Evolutionary conservation across 2,888 invertebrate species (phyloP).

Genomic region (Cantharis rustica): DNA sequence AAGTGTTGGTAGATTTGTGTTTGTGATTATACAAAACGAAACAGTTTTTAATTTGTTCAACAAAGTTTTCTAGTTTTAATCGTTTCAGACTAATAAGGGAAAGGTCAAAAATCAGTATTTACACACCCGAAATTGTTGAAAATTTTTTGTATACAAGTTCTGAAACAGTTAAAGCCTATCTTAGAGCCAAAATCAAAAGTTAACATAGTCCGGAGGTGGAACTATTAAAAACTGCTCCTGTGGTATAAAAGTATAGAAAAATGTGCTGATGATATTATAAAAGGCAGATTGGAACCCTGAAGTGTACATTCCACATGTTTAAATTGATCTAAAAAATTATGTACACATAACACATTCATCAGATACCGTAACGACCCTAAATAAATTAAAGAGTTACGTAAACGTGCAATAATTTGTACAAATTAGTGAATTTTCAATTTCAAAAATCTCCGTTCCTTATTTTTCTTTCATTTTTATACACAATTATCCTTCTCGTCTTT

Average conservation of each 20-base stretch:
- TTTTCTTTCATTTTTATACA: not conserved
- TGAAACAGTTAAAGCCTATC: not conserved
- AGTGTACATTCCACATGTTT: constrained; percentile 65
- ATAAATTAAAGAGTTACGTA: constrained; percentile 14
- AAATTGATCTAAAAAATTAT: constrained; percentile 46
- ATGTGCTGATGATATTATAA: constrained; percentile 32
- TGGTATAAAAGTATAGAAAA: constrained; percentile 14
- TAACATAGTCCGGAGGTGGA: not conserved
- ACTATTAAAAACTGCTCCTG: not conserved
- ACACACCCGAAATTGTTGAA: not conserved
- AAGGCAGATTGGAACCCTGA: constrained; percentile 68
- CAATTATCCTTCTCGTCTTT: constrained; percentile 27
- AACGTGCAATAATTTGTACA: constrained; percentile 52
- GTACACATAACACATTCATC: constrained; percentile 32
- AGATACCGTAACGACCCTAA: constrained; percentile 9
- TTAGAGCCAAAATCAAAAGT: not conserved
- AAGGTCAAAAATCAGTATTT: not conserved
- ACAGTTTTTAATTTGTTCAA: not conserved
- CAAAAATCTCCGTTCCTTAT: not conserved
- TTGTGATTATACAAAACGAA: constrained; percentile 8
- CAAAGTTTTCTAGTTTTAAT: not conserved
- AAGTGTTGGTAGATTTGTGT: constrained; percentile 26
- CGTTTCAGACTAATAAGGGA: not conserved
- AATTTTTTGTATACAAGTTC: not conserved
- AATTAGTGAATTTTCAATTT: constrained; percentile 11